Evolutionary conservation across 2,113 vertebrate species (phyloP).

Genomic region (Chloropsis cyanopogon): DNA sequence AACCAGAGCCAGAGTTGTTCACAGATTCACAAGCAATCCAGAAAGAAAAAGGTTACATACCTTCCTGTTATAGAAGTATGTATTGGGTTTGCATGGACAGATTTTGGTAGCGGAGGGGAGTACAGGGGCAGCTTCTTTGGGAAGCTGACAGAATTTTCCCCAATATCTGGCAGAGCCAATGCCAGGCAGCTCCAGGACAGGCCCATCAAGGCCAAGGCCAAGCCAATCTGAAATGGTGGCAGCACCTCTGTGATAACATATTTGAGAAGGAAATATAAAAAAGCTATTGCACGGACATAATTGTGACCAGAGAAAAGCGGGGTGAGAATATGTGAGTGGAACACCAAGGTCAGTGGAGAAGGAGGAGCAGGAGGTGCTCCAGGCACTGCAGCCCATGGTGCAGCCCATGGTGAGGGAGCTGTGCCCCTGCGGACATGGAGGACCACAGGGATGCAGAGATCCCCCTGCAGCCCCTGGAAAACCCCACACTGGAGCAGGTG

Average conservation of each 20-base stretch:
- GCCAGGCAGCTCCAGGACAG: background rate
- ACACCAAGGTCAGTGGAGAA: too few relatives aligned
- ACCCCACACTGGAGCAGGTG: background rate
- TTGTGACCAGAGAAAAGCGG: rapidly evolving
- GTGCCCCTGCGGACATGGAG: too few relatives aligned
- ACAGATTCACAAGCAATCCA: background rate
- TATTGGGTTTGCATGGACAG: background rate
- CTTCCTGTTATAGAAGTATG: background rate
- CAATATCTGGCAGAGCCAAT: background rate
- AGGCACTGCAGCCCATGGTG: background rate
- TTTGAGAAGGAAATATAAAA: background rate
- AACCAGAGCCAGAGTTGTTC: background rate
- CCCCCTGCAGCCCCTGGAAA: background rate
- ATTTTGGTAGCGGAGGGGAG: rapidly evolving
- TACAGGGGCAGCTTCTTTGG: background rate
- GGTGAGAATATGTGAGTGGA: background rate
- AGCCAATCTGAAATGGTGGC: background rate
- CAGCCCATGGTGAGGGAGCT: background rate
- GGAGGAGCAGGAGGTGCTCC: background rate
- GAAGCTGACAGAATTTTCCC: background rate
- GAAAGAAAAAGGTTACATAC: background rate
- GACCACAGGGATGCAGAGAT: background rate
- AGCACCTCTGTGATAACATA: background rate
- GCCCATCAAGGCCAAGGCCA: background rate
- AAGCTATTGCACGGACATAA: background rate